Percentiles rank a stretch among this genome's conserved stretches.
These are phyloP conservation scores for Pseudococcus longispinus DNA, from an alignment of 2,888 invertebrate species.

Conservation along the genomic window DNA sequence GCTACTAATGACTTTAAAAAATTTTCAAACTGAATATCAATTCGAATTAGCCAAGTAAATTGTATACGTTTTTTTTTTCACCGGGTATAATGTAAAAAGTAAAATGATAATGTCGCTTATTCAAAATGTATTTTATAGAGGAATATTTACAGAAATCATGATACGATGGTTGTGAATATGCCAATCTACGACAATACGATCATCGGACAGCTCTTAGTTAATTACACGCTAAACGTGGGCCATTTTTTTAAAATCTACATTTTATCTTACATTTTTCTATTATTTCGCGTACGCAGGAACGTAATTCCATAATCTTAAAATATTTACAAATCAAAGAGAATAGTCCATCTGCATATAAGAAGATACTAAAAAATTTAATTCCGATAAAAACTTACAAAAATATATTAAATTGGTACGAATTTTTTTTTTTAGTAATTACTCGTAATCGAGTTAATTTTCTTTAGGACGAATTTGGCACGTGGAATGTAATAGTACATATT, in stretches of 20 bases:
- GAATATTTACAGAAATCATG: constrained; percentile 5
- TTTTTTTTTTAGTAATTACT: constrained; percentile 32
- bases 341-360: background rate
- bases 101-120: background rate
- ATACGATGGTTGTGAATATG: background rate
- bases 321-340: constrained; percentile 25
- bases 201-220: constrained; percentile 25
- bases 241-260: constrained; percentile 35
- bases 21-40: background rate
- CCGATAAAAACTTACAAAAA: constrained; percentile 44
- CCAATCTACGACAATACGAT: constrained; percentile 12
- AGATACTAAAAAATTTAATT: constrained; percentile 17
- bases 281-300: constrained; percentile 15
- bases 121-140: background rate
- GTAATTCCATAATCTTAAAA: constrained; percentile 29
- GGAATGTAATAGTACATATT: constrained; percentile 30
- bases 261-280: constrained; percentile 27
- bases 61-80: background rate
- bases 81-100: background rate
- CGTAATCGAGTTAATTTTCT: background rate
- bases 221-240: constrained; percentile 3
- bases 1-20: background rate
- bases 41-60: background rate
- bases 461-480: constrained; percentile 38
- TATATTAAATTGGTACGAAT: constrained; percentile 45